Evolutionary conservation across 1,140 invertebrate genomes (phyloP), one percentile per base, ranked within the genome.

Genomic region (Formica exsecta): DNA sequence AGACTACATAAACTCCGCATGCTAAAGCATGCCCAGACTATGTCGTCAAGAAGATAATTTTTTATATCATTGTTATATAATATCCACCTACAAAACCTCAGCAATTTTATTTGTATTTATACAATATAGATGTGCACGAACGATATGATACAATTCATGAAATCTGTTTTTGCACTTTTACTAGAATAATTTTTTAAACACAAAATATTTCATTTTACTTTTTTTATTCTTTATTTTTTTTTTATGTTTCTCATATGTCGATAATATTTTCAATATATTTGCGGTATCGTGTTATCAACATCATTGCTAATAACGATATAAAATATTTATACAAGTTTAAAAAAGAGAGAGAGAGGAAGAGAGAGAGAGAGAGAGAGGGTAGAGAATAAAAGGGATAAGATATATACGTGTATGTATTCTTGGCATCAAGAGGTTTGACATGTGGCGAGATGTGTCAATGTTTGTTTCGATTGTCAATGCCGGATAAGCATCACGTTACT

Each of bases 321-420:
- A 11, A 51, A 77, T 6, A 48, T 77, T 77, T 48, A 48, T 51
- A 36, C 25, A 65, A 51, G 16, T 64, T 19, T 44, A 64, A 62
- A 38, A 8, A 32, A 32, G 32, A 32, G 32, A 32, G 32, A 32
- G 32, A 32, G 29, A 32, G 29, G 3, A 3, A 32, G 29, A 32
- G 29, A 32, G 29, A 32, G 29, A 32, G 29, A 32, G 29, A 32
- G 32, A 32, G 32, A 32, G 32, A 62, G 16, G 51, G 19, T 16
- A 13, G 51, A 5, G 2, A 25, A 36, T 0, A 7, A 3, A 65
- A 48, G 9, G 36, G 32, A 38, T 5, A n/a, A 77, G 5, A 13
- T 36, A 29, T 44, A 48, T 16, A 19, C 4, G 32, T 48, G 19
- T 48, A 66, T 79, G 29, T 66, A 51, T 65, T 13, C 48, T 66